These are phyloP conservation scores for Sebastes fasciatus DNA, from an alignment of 2,113 vertebrate genomes.

Conservation along the genomic window DNA sequence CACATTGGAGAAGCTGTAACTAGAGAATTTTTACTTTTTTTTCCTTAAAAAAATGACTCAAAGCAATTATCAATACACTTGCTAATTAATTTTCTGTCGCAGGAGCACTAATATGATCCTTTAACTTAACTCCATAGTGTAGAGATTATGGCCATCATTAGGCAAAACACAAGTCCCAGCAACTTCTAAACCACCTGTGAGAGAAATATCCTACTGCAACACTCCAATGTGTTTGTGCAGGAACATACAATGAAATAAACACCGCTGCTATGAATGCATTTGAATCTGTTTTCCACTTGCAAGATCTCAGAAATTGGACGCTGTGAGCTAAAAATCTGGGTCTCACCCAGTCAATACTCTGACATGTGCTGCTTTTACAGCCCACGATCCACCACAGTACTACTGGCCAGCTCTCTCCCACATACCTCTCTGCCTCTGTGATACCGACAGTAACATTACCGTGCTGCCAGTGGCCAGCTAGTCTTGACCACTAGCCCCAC, in stretches of 20 bases:
- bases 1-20: not conserved
- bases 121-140: not conserved
- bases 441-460: slow-evolving; percentile 57
- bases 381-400: slow-evolving; percentile 64
- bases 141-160: not conserved
- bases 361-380: slow-evolving; percentile 67
- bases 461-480: slow-evolving; percentile 70
- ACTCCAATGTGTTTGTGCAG: not conserved
- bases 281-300: slow-evolving; percentile 49
- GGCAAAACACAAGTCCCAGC: not conserved
- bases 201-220: not conserved
- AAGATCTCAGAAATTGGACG: slow-evolving; percentile 35
- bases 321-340: slow-evolving; percentile 28
- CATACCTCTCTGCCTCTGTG: slow-evolving; percentile 72
- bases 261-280: slow-evolving; percentile 13
- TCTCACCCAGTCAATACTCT: slow-evolving; percentile 61
- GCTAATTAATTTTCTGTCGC: not conserved
- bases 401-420: slow-evolving; percentile 77
- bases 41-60: not conserved
- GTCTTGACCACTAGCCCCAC: slow-evolving; percentile 79
- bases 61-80: not conserved
- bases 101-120: not conserved
- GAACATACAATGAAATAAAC: slow-evolving; percentile 9
- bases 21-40: not conserved
- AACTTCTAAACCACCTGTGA: slow-evolving; percentile 1